These are phyloP conservation scores for Cottus gobio DNA, from an alignment of 2,113 vertebrate genomes.

Conservation along the genomic window DNA sequence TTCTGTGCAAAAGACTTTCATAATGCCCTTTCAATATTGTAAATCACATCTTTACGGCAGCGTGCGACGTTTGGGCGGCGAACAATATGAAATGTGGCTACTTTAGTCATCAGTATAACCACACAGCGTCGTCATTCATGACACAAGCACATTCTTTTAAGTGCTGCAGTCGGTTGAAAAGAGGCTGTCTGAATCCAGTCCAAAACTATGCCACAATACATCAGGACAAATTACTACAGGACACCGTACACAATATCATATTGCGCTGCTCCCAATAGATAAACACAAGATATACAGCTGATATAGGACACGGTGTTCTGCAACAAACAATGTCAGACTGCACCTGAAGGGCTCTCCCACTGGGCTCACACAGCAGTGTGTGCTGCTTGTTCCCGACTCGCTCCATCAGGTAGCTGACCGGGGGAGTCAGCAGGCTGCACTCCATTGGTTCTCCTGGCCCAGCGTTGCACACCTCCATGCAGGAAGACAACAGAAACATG, in stretches of 20 bases:
- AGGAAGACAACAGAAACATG: not conserved
- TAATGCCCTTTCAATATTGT: not conserved
- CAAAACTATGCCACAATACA: not conserved
- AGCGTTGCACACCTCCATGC: conserved; percentile 79
- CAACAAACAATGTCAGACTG: not conserved
- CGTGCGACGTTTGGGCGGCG: not conserved
- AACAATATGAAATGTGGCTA: not conserved
- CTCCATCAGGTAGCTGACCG: conserved; percentile 89
- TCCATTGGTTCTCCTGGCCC: conserved; percentile 82
- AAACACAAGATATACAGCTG: not conserved
- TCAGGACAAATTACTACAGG: conserved; percentile 5
- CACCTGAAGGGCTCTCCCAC: conserved; percentile 91
- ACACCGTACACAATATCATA: not conserved
- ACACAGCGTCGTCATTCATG: not conserved
- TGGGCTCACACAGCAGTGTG: conserved; percentile 89
- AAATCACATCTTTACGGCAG: not conserved
- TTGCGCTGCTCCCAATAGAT: not conserved
- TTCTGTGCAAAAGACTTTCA: not conserved
- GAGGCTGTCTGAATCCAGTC: not conserved
- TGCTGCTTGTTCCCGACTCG: conserved; percentile 89
- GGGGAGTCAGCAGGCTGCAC: conserved; percentile 83
- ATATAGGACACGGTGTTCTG: conserved; percentile 2
- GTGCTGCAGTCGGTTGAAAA: not conserved
- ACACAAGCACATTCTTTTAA: not conserved
- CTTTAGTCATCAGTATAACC: not conserved